phyloP scores from a whole-genome alignment of 2,797 vertebrate species.

The Anableps anableps region DNA sequence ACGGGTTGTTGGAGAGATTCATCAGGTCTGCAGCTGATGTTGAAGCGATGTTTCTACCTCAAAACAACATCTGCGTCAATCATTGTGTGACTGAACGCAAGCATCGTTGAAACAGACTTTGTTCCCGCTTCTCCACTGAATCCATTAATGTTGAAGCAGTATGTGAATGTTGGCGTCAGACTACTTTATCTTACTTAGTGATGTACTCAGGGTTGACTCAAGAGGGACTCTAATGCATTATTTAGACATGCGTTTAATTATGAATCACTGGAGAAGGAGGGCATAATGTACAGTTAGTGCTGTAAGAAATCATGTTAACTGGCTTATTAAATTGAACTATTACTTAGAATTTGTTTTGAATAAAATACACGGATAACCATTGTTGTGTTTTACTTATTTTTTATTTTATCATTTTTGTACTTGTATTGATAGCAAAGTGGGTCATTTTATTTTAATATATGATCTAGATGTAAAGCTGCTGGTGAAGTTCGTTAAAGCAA shows the following conservation, averaged over 20 bases:
- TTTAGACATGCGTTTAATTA: constrained; percentile 36
- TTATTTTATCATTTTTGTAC: not conserved
- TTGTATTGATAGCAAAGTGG: not conserved
- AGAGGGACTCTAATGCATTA: constrained; percentile 35
- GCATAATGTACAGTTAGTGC: constrained; percentile 9
- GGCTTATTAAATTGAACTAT: constrained; percentile 25
- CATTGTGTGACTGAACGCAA: constrained; percentile 15
- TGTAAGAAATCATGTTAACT: constrained; percentile 21
- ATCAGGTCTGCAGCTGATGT: not conserved
- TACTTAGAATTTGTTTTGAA: constrained; percentile 42
- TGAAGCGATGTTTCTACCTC: constrained; percentile 54
- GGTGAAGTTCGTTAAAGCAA: not conserved
- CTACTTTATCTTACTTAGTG: constrained; percentile 35
- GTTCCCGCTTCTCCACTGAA: constrained; percentile 10
- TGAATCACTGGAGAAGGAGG: constrained; percentile 7
- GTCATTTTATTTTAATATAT: not conserved
- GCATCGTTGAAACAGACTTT: not conserved
- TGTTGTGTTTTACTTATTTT: constrained; percentile 2
- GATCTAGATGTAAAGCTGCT: not conserved
- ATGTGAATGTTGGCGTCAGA: constrained; percentile 44
- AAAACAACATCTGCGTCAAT: constrained; percentile 8
- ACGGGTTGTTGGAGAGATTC: not conserved
- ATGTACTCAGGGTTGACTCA: constrained; percentile 53
- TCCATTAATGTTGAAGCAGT: constrained; percentile 21
- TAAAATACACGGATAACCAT: constrained; percentile 53